Evolutionary conservation across 1,140 invertebrate species (phyloP).

Genomic region (Scaptomyza pallida): DNA sequence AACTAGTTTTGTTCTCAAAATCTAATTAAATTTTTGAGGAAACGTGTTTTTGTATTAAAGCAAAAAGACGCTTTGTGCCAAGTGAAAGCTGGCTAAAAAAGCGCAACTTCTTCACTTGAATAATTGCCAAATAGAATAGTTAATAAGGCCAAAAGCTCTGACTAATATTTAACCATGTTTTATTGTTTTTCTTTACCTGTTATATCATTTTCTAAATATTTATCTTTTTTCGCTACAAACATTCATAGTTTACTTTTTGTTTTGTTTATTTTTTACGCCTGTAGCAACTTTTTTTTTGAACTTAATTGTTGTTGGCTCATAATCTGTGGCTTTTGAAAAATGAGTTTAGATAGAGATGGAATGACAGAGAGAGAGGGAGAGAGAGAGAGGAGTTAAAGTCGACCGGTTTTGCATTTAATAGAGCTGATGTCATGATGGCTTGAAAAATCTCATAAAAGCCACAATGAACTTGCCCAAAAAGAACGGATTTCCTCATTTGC

Average conservation of each 20-base stretch:
- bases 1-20: conserved; percentile 74
- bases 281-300: conserved; percentile 41
- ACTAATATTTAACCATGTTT: conserved; percentile 39
- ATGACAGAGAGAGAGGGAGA: conserved; percentile 13
- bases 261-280: neutral
- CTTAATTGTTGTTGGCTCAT: conserved; percentile 45
- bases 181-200: conserved; percentile 6
- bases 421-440: conserved; percentile 75
- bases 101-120: conserved; percentile 26
- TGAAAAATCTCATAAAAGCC: conserved; percentile 31
- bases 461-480: conserved; percentile 43
- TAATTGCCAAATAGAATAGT: conserved; percentile 37
- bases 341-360: conserved; percentile 46
- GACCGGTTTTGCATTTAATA: conserved; percentile 69
- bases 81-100: conserved; percentile 64
- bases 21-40: conserved; percentile 72
- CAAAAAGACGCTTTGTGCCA: conserved; percentile 13
- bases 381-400: conserved; percentile 37
- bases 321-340: conserved; percentile 73
- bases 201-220: conserved; percentile 71
- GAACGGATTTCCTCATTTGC: conserved; percentile 40
- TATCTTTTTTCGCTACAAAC: conserved; percentile 37
- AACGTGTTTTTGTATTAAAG: conserved; percentile 56
- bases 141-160: conserved; percentile 3
- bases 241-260: conserved; percentile 12